Evolutionary conservation across 2,888 invertebrate species (phyloP).

Genomic region (Rotaria sp.): DNA sequence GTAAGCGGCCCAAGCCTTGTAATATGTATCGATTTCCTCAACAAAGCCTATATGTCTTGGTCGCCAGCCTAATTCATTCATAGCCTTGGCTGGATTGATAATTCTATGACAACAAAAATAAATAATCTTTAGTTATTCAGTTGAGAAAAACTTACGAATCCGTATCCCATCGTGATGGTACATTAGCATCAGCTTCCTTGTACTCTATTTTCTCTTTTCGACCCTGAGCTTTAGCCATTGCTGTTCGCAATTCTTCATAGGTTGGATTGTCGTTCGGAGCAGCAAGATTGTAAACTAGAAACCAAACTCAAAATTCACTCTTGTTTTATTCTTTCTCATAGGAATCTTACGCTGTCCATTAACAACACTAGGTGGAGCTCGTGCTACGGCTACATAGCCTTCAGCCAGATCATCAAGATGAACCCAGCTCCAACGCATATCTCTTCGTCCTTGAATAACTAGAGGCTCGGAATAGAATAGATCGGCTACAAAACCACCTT

Average conservation of each 20-base stretch:
- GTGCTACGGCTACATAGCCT: background rate
- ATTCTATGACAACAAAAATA: background rate
- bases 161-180: background rate
- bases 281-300: background rate
- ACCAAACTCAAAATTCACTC: no score
- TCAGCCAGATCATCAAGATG: constrained; percentile 7
- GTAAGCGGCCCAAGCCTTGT: background rate
- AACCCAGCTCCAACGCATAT: constrained; percentile 27
- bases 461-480: background rate
- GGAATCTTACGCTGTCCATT: background rate
- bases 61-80: background rate
- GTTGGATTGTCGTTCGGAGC: constrained; percentile 25
- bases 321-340: no score
- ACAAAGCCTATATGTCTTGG: constrained; percentile 8
- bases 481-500: background rate
- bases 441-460: background rate
- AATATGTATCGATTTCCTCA: background rate
- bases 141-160: background rate
- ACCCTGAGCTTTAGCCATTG: constrained; percentile 19
- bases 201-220: background rate
- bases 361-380: background rate
- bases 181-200: background rate
- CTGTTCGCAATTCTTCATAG: background rate
- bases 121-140: no score
- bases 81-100: constrained; percentile 22